Evolutionary conservation across 2,797 vertebrate genomes (phyloP), one percentile per base, ranked within the genome.

Genomic region (Phoxinus dragarum): DNA sequence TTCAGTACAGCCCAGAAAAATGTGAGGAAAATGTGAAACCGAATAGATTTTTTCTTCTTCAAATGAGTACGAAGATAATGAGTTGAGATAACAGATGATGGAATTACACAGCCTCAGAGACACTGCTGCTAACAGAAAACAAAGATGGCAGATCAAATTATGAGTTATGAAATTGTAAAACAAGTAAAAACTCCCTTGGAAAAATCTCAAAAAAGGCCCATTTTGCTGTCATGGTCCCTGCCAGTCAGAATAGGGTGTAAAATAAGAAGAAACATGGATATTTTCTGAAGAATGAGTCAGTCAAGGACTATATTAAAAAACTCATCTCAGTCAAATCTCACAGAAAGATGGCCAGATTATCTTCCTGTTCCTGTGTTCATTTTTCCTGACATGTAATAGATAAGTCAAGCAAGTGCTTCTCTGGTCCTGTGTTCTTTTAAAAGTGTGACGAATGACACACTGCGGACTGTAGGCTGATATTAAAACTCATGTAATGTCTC

Each of bases 371-470:
- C 86, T 75, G 11, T 16, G 34, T 56, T 76, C 14, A 44, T 40
- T 49, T 85, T 71, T 44, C 27, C 52, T 34, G 73, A 69, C 59
- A 67, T 54, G 42, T 54, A 73, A 79, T 68, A 76, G 52, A 86
- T 54, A 19, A 27, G 64, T 73, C 72, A 73, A 86, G 38, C 16
- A 17, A 34, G 64, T 73, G 36, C 40, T 49, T 72, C 56, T 47
- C 31, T 16, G 31, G 54, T 81, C 75, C 80, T 34, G 6, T 38
- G 69, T 74, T 61, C 11, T 38, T 78, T 79, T 56, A 75, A 76
- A 73, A 34, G 80, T 66, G 44, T 88, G 88, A 88, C 3, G 67
- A 72, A 86, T 78, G 82, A 71, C 82, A 82, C 52, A 31, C 84
- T 82, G 82, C 74, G 68, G 67, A 56, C 67, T 49, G 81, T 40